Conservation (phyloP, 2,797 vertebrate species). For the Epinephelus coioides region DNA sequence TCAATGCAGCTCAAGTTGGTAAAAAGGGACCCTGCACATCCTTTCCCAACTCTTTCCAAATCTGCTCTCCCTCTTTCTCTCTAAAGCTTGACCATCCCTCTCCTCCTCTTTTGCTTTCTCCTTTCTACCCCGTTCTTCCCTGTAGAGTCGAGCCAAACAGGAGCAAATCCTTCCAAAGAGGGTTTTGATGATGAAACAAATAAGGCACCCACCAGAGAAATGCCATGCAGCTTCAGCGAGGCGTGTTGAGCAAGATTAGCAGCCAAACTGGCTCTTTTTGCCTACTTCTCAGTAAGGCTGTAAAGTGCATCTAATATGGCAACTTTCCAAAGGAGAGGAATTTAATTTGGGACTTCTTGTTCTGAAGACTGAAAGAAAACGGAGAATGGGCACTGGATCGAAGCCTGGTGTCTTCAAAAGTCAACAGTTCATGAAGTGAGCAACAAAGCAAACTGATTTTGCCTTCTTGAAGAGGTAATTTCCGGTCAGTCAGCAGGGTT, state of each 20-base stretch:
- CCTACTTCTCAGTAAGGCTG: conserved; percentile 13
- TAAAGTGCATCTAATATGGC: conserved; percentile 47
- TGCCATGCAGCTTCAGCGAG: conserved; percentile 30
- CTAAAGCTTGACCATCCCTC: conserved; percentile 29
- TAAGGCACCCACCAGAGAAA: conserved; percentile 51
- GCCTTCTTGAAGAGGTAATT: conserved; percentile 1
- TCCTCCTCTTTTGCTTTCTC: conserved; percentile 15
- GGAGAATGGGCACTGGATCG: conserved; percentile 12
- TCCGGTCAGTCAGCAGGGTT: background rate
- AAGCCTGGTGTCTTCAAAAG: conserved; percentile 18
- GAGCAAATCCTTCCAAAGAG: conserved; percentile 55
- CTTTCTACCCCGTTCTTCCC: conserved; percentile 28
- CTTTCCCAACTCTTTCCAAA: conserved; percentile 24
- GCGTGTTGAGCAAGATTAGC: conserved; percentile 43
- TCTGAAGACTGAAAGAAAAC: conserved; percentile 38
- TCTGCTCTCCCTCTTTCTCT: conserved; percentile 11
- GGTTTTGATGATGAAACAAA: conserved; percentile 67
- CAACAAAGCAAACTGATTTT: conserved; percentile 9
- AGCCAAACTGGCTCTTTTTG: conserved; percentile 34
- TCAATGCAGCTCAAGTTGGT: conserved; percentile 15
- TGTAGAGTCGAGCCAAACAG: conserved; percentile 45
- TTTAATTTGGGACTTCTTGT: conserved; percentile 32
- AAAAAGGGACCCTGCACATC: conserved; percentile 15
- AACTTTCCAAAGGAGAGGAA: conserved; percentile 27
- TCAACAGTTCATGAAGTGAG: conserved; percentile 34